Conservation (phyloP, 2,888 invertebrate species). For the Andricus curvator region DNA sequence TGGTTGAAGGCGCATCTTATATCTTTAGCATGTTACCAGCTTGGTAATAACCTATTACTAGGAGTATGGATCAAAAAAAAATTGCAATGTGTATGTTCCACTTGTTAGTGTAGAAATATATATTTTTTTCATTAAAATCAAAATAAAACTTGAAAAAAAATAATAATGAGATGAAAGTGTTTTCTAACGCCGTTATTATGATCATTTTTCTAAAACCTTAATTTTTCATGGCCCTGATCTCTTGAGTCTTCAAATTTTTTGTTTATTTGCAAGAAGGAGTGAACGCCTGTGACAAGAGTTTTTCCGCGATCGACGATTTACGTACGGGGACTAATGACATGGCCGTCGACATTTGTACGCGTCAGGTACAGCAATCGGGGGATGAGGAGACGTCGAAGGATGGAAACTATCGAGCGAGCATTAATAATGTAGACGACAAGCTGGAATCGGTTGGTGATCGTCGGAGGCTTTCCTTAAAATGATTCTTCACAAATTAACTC, state of each 20-base stretch:
- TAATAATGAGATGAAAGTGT: neutral
- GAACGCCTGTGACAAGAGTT: constrained; percentile 50
- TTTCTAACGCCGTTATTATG: neutral
- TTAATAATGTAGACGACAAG: constrained; percentile 71
- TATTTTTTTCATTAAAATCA: no score
- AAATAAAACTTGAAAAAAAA: neutral
- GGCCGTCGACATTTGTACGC: constrained; percentile 73
- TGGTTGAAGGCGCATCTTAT: no score
- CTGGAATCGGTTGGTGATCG: constrained; percentile 48
- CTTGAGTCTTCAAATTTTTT: neutral
- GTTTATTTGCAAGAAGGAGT: neutral
- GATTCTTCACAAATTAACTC: constrained; percentile 54
- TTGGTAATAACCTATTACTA: no score
- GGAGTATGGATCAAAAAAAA: no score
- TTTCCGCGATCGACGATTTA: constrained; percentile 54
- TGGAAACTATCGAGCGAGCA: constrained; percentile 40
- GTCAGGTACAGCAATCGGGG: constrained; percentile 72
- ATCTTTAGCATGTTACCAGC: no score
- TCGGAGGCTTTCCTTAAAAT: constrained; percentile 50
- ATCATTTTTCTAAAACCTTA: neutral
- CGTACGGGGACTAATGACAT: constrained; percentile 72
- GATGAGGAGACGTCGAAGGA: neutral
- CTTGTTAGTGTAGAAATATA: no score
- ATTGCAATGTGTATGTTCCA: no score
- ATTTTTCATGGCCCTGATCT: neutral